A percentile compares a stretch with the other conserved stretches of the same genome.
Evolutionary conservation across 2,888 invertebrate genomes (phyloP).

Genomic region (Microctonus brassicae): DNA sequence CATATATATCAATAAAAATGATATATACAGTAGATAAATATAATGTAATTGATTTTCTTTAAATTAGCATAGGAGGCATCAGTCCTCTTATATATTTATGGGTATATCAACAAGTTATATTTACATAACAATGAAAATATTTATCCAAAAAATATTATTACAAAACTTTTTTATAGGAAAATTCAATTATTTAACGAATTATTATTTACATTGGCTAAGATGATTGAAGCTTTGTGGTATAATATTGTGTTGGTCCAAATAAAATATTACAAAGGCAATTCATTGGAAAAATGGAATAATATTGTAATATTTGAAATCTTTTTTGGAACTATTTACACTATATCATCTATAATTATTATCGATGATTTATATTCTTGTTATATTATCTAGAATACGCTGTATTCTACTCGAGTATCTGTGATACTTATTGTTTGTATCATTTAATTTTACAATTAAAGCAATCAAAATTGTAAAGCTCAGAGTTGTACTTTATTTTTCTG

Average conservation of each 20-base stretch:
- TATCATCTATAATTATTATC: neutral
- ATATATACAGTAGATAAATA: neutral
- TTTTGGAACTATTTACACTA: neutral
- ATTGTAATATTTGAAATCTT: neutral
- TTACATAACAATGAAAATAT: neutral
- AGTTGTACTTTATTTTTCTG: constrained; percentile 4
- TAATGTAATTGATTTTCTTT: neutral
- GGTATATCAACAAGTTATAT: neutral
- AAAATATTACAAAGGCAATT: neutral
- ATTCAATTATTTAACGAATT: neutral
- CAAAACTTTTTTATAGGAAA: neutral
- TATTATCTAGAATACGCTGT: neutral
- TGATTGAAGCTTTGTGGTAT: neutral
- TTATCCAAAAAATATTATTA: neutral
- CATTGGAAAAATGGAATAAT: neutral
- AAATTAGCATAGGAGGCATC: neutral
- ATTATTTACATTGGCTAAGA: neutral
- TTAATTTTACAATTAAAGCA: constrained; percentile 11
- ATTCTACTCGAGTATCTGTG: neutral
- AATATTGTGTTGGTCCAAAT: neutral
- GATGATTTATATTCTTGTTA: neutral
- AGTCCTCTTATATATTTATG: neutral
- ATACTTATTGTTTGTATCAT: neutral
- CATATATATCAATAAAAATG: neutral
- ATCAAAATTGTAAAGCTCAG: constrained; percentile 16